Conservation (phyloP, 2,797 vertebrate genomes). For the Neoniphon sammara region DNA sequence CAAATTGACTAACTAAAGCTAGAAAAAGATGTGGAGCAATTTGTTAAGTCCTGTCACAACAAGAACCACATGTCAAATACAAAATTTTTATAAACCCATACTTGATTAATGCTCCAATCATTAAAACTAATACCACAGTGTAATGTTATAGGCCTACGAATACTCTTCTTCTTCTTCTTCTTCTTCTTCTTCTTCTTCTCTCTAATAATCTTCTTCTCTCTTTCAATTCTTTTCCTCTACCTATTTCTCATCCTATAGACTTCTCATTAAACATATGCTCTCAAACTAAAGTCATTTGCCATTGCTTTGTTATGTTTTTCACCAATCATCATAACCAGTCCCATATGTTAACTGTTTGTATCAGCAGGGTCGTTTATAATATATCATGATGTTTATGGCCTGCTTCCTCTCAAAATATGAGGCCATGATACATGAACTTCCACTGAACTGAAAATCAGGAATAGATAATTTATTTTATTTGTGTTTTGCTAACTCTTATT, state of each 20-base stretch:
- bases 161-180: no score
- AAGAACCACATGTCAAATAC: no score
- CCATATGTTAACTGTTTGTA: slow-evolving; percentile 43
- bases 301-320: slow-evolving; percentile 13
- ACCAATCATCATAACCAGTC: slow-evolving; percentile 14
- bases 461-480: neutral
- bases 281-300: neutral
- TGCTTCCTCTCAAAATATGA: slow-evolving; percentile 16
- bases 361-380: slow-evolving; percentile 25
- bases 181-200: neutral
- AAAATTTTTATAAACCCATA: no score
- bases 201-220: no score
- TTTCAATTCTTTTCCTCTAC: neutral
- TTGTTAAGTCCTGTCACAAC: no score
- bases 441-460: slow-evolving; percentile 14
- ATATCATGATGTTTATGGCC: slow-evolving; percentile 24
- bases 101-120: neutral
- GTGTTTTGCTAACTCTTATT: neutral
- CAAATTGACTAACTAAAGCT: no score
- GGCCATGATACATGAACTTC: slow-evolving; percentile 19
- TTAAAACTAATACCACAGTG: neutral
- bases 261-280: neutral
- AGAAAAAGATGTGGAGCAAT: no score
- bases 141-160: neutral
- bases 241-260: neutral